Evolutionary conservation across 2,113 vertebrate species (phyloP).

Genomic region (Scartelaos histophorus): DNA sequence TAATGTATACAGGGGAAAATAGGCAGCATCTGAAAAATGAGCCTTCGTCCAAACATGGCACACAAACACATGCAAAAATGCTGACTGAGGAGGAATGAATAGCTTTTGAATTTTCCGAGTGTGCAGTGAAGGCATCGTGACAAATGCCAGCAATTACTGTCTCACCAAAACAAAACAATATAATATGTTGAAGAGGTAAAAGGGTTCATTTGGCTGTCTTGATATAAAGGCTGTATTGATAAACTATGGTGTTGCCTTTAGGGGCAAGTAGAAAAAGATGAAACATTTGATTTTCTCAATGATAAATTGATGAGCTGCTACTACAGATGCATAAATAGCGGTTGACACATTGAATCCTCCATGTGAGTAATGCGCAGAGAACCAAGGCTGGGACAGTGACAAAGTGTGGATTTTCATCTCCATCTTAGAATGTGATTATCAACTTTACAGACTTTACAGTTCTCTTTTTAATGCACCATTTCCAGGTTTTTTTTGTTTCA

Average conservation of each 20-base stretch:
- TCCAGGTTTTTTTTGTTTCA: too few species aligned
- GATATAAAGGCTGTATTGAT: not conserved
- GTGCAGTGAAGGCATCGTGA: not conserved
- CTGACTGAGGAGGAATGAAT: not conserved
- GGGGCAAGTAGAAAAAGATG: not conserved
- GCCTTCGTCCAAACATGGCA: not conserved
- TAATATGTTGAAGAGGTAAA: constrained; percentile 4
- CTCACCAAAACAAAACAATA: not conserved
- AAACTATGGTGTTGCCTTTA: not conserved
- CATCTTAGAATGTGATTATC: too few species aligned
- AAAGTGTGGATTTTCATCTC: too few species aligned
- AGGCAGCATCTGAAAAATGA: constrained; percentile 1
- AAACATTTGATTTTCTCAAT: not conserved
- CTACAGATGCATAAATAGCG: not conserved
- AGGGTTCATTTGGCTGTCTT: not conserved
- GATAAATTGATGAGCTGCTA: not conserved
- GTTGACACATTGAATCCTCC: not conserved
- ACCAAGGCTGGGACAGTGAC: too few species aligned
- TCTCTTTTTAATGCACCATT: too few species aligned
- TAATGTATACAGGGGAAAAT: constrained; percentile 1
- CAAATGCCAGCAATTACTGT: constrained; percentile 1
- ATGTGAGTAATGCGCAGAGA: not conserved
- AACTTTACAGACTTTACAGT: too few species aligned
- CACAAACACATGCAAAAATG: constrained; percentile 7
- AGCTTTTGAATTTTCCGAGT: not conserved